These are phyloP conservation scores for Bombus huntii DNA, from an alignment of 1,140 invertebrate genomes.

Conservation along the genomic window DNA sequence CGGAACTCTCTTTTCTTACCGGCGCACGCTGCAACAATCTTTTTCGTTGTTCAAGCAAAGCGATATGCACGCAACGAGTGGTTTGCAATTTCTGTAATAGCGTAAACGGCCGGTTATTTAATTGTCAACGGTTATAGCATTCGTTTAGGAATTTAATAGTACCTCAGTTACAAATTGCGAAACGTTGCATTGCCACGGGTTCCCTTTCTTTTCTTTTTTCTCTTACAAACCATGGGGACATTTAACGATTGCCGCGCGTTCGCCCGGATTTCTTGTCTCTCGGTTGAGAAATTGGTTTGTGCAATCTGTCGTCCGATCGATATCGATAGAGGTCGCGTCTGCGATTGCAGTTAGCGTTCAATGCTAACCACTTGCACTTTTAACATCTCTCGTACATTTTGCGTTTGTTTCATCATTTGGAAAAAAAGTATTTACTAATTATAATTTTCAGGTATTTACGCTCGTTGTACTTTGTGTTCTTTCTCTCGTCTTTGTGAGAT, in stretches of 20 bases:
- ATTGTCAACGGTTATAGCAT: conserved; percentile 42
- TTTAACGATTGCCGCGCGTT: not conserved
- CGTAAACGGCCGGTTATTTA: conserved; percentile 28
- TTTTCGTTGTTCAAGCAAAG: not conserved
- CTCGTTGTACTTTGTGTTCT: too few relatives aligned
- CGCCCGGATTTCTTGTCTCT: not conserved
- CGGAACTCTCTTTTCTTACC: not conserved
- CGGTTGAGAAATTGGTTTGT: not conserved
- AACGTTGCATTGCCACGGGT: not conserved
- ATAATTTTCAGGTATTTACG: too few relatives aligned
- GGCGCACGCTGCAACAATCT: not conserved
- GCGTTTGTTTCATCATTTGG: not conserved
- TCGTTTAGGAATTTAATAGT: conserved; percentile 10
- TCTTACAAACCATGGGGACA: too few relatives aligned
- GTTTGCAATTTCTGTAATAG: conserved; percentile 43
- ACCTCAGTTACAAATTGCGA: not conserved
- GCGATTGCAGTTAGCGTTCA: not conserved
- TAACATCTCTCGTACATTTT: not conserved
- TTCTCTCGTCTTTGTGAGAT: too few relatives aligned
- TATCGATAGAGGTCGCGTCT: not conserved
- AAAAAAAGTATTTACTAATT: too few relatives aligned
- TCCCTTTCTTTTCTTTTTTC: not conserved
- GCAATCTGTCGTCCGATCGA: not conserved
- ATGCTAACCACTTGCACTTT: not conserved
- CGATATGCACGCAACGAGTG: conserved; percentile 15